Base-by-base conservation (phyloP, 92 coral and sea anemone genomes). In the Heliopora coerulea region DNA sequence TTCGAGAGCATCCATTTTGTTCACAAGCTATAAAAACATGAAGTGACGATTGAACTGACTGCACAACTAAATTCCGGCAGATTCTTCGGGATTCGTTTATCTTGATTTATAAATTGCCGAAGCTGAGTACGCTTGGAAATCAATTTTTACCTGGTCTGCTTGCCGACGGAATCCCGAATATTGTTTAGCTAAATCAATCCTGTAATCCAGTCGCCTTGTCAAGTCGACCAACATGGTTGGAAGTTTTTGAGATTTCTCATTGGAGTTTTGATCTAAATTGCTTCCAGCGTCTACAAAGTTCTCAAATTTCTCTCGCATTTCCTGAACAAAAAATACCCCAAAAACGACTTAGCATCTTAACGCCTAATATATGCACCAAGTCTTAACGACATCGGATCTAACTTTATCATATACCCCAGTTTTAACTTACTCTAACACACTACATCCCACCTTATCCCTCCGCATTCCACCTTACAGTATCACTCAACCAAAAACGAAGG, bases 141-240 rank as follows among this genome's bases (percentile, higher is more conserved):
- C 42, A 39, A 28, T 61, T 49, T 21, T 73, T 41, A 91, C 97
- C 89, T 85, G 70, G n/a, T 86, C 85, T 34, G 85, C 79, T 70
- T 95, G 99, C 32, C 95, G 89, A 77, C 91, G 90, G 68, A 95
- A 95, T 56, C 86, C 96, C 74, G 82, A 89, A 82, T 86, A 90
- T 81, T 88, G 83, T 74, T 90, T 90, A 27, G 87, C 96, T 31
- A 95, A 62, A 11, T 82, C 62, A 50, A 95, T 83, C 74, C 99
- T 83, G 88, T 80, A 95, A 21, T 85, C 85, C n/a, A 95, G 80
- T 8, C 97, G 83, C 52, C 78, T 78, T 26, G 63, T 81, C 81
- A 95, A 70, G 46, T 69, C 66, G 21, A 80, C 66, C 96, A 96
- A 90, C 10, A 82, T 68, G 32, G 74, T 85, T 60, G 91, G 84